Base-by-base conservation (phyloP, 2,797 vertebrate genomes). In the Pogoniulus pusillus region DNA sequence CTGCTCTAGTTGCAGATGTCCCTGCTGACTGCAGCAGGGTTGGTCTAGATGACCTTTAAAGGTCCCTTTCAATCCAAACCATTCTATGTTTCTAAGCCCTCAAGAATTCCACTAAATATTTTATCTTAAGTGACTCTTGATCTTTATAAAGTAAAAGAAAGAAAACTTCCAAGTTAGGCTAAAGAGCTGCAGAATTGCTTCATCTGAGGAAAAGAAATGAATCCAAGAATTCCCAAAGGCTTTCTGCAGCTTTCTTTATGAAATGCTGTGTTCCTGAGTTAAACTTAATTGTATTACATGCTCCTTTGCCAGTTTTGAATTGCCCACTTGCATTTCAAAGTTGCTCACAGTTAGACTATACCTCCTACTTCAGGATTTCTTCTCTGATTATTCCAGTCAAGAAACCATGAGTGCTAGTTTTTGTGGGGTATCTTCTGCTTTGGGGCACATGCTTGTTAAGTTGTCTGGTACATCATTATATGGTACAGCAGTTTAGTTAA, bases 401-500 rank as follows among this genome's bases (percentile, higher is more conserved):
- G 62, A 86, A 82, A 47, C 0, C 0, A 7, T 16, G 29, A 58
- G 9, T 0, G 2, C 74, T 65, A 60, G 17, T 39, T 68, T 82
- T 30, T 69, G n/a, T 51, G 35, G 26, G 30, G 15, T 43, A 22
- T 74, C 41, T 89, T 85, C 69, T 85, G 30, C 14, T 71, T 84
- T 91, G 30, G 35, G 59, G 16, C 19, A 11, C 37, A 18, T 72
- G 9, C 37, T 58, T 79, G 58, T 35, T 29, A 66, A 47, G 35
- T 54, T 69, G 16, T 58, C 59, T 65, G 47, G 23, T 45, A 82
- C 69, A 47, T 65, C 57, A 19, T 7, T 29, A 45, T 41, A 53
- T 35, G 54, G 75, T 77, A 41, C 13, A 86, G 27, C 23, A 88
- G 17, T 35, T 87, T 81, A 83, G 64, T 81, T 49, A 74, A 83